A percentile compares a stretch with the other conserved stretches of the same genome.
Conservation (phyloP, 2,888 invertebrate species). For the Andrena trimmerana region DNA sequence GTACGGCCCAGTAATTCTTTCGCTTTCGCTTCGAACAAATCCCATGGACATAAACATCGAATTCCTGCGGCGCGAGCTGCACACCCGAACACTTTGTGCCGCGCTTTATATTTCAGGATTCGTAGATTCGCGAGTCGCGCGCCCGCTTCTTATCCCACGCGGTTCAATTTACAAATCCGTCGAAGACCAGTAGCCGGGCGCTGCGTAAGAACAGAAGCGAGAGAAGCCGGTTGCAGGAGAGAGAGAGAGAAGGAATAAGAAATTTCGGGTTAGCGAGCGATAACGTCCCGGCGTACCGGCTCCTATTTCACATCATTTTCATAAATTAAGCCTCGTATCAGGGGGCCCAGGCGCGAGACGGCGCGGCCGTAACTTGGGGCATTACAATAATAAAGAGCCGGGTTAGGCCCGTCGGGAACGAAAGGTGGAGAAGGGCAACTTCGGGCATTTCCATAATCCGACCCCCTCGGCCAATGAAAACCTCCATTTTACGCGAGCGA, state of each 20-base stretch:
- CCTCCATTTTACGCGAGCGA: conserved; percentile 73
- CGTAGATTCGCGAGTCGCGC: conserved; percentile 37
- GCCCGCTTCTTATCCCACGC: not conserved
- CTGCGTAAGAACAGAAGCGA: conserved; percentile 48
- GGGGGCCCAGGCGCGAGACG: conserved; percentile 70
- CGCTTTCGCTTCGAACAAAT: conserved; percentile 56
- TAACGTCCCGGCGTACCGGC: conserved; percentile 66
- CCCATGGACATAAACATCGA: conserved; percentile 60
- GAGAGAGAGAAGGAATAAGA: conserved; percentile 45
- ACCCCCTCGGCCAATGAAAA: conserved; percentile 79
- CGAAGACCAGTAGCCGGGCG: conserved; percentile 66
- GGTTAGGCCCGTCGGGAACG: conserved; percentile 71
- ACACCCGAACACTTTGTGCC: conserved; percentile 30
- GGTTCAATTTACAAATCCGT: conserved; percentile 52
- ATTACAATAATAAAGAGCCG: conserved; percentile 84
- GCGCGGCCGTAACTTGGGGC: conserved; percentile 81
- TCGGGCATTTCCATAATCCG: conserved; percentile 83
- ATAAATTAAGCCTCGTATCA: conserved; percentile 80
- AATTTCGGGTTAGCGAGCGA: conserved; percentile 67
- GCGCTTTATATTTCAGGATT: conserved; percentile 62
- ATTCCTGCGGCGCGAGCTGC: conserved; percentile 28
- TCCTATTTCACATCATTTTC: conserved; percentile 80
- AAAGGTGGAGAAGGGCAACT: conserved; percentile 56
- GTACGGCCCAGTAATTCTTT: conserved; percentile 55
- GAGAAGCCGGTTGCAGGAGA: not conserved